Base-by-base conservation (phyloP, 1,140 invertebrate genomes). In the Drosophila trapezifrons region DNA sequence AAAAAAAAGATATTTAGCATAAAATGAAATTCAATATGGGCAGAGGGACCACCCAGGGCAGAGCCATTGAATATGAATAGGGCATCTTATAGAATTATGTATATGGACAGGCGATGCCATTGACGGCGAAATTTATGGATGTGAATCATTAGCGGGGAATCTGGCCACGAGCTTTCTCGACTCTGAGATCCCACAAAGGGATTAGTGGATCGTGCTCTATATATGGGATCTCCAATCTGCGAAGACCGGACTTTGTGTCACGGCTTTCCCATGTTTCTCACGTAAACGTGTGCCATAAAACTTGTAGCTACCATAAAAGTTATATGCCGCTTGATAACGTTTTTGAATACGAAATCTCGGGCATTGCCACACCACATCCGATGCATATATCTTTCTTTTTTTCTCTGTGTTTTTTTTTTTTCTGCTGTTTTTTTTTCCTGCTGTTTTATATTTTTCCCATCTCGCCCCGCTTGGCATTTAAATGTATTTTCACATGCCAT, bases 261-360 rank as follows among this genome's bases (percentile, higher is more conserved):
- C 51, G 51, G 65, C 63, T 75, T 76, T 62, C 40, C 71, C 75
- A 86, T 87, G 72, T 82, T 69, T 51, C 79, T 83, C 83, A 87
- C 84, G 83, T 89, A 89, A 89, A 55, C 64, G 76, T 67, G 67
- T 76, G 84, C 49, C 83, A 89, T 87, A 80, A 87, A 87, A 89
- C 73, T 78, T 87, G 84, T 87, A 87, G 76, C 65, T 71, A 71
- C 72, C 72, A 87, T 87, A 66, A 87, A 89, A 80, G 67, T 83
- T 87, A 77, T 87, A 66, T 64, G 64, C 57, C 72, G 55, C 63
- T 20, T 67, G 74, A 77, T 64, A 76, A 57, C 72, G 60, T 83
- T 79, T 62, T 63, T 65, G 83, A 76, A 87, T 87, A 87, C 83
- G 37, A 79, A 86, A 76, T 76, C 52, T 20, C 58, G 27, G 18